A percentile compares a stretch with the other conserved stretches of the same genome.
These are phyloP conservation scores for Aphelenchoides fujianensis DNA, from an alignment of 1,140 invertebrate species.

Conservation along the genomic window DNA sequence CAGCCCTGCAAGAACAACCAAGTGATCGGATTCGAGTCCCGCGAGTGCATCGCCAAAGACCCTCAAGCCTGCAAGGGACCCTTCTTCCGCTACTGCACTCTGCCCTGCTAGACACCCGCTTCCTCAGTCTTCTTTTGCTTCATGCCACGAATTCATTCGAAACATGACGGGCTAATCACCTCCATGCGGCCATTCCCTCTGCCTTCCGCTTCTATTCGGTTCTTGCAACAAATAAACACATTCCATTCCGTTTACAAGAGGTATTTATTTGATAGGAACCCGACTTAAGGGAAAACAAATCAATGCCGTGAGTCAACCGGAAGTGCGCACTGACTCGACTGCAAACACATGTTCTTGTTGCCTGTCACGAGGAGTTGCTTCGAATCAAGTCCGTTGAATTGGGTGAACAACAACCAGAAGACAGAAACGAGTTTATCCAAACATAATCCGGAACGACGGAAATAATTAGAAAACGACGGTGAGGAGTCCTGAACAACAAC, in stretches of 20 bases:
- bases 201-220: background rate
- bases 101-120: background rate
- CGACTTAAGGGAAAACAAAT: background rate
- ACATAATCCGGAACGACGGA: too few relatives aligned
- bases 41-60: conserved; percentile 61
- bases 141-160: background rate
- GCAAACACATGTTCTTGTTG: too few relatives aligned
- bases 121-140: too few relatives aligned
- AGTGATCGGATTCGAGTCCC: conserved; percentile 60
- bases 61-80: conserved; percentile 56
- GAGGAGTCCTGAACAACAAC: too few relatives aligned
- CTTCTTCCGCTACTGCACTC: conserved; percentile 45
- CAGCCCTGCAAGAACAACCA: conserved; percentile 57
- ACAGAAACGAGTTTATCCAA: too few relatives aligned
- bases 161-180: background rate
- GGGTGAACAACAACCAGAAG: too few relatives aligned
- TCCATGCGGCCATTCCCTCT: background rate
- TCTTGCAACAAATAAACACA: too few relatives aligned
- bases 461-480: too few relatives aligned
- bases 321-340: too few relatives aligned
- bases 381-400: too few relatives aligned
- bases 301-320: background rate
- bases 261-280: background rate
- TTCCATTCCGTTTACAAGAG: too few relatives aligned
- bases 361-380: too few relatives aligned